Evolutionary conservation across 2,797 vertebrate species (phyloP).

Genomic region (Alfaro cultratus): DNA sequence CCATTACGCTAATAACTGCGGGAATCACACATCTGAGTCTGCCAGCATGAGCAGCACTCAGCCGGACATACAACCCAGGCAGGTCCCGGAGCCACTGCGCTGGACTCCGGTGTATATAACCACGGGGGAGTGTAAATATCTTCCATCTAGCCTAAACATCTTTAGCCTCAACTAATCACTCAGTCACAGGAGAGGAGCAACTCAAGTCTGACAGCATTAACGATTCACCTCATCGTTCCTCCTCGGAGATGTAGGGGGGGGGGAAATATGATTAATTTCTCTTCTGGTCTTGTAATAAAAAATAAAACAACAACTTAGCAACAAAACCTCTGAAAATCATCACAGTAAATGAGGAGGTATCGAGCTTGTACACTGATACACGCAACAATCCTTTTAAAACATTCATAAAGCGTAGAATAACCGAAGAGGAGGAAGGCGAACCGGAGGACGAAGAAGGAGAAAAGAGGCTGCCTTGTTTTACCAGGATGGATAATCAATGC

Average conservation of each 20-base stretch:
- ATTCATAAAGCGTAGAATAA: constrained; percentile 37
- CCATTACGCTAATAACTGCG: constrained; percentile 14
- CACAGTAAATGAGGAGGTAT: constrained; percentile 40
- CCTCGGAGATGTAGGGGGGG: not conserved
- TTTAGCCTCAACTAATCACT: constrained; percentile 17
- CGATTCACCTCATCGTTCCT: constrained; percentile 1
- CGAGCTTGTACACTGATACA: constrained; percentile 42
- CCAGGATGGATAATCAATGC: constrained; percentile 56
- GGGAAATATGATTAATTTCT: constrained; percentile 8
- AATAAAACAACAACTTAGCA: constrained; percentile 7
- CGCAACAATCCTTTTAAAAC: constrained; percentile 76
- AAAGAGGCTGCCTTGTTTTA: constrained; percentile 52
- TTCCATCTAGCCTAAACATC: constrained; percentile 26
- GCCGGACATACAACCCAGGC: constrained; percentile 1
- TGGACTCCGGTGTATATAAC: constrained; percentile 60
- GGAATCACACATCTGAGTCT: constrained; percentile 45
- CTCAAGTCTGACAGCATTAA: constrained; percentile 1
- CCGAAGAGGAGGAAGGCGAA: constrained; percentile 35
- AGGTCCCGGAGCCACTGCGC: constrained; percentile 12
- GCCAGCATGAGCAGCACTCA: constrained; percentile 37
- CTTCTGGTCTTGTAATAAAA: constrained; percentile 7
- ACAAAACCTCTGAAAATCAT: constrained; percentile 28
- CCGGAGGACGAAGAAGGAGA: constrained; percentile 29
- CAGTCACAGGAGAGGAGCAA: constrained; percentile 15
- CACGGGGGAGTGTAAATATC: constrained; percentile 29